phyloP scores from a whole-genome alignment of 2,113 vertebrate genomes.

The Motacilla alba region DNA sequence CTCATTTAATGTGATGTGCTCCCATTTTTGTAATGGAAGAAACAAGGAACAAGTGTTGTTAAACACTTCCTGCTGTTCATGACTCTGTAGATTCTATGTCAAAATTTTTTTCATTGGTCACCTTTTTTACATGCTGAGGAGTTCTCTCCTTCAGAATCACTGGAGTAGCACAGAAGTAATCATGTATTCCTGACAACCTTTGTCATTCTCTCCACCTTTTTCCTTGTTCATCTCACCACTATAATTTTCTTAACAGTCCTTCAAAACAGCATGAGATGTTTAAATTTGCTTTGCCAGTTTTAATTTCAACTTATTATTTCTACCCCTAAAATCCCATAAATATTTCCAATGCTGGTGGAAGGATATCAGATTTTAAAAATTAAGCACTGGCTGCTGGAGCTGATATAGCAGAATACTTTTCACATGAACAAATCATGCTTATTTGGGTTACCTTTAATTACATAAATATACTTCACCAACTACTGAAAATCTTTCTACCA shows the following conservation, averaged over 20 bases:
- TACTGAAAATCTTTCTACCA: background rate
- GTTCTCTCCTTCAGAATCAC: background rate
- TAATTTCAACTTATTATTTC: background rate
- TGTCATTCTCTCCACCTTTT: background rate
- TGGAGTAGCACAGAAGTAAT: background rate
- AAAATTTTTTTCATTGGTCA: background rate
- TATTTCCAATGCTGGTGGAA: background rate
- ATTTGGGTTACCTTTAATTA: background rate
- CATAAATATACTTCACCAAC: background rate
- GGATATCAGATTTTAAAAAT: background rate
- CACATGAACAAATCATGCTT: background rate
- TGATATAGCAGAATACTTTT: background rate
- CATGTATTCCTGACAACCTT: background rate
- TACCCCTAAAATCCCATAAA: background rate
- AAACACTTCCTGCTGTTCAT: background rate
- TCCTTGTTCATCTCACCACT: background rate
- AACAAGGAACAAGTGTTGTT: background rate
- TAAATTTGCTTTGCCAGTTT: background rate
- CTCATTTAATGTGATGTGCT: fast-evolving
- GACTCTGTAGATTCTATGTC: background rate
- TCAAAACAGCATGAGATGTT: background rate
- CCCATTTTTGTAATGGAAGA: background rate
- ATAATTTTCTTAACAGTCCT: background rate
- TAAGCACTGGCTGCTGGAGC: background rate
- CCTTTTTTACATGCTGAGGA: background rate